Evolutionary conservation across 2,797 vertebrate species (phyloP), one percentile per base, ranked within the genome.

Genomic region (Avahi laniger): DNA sequence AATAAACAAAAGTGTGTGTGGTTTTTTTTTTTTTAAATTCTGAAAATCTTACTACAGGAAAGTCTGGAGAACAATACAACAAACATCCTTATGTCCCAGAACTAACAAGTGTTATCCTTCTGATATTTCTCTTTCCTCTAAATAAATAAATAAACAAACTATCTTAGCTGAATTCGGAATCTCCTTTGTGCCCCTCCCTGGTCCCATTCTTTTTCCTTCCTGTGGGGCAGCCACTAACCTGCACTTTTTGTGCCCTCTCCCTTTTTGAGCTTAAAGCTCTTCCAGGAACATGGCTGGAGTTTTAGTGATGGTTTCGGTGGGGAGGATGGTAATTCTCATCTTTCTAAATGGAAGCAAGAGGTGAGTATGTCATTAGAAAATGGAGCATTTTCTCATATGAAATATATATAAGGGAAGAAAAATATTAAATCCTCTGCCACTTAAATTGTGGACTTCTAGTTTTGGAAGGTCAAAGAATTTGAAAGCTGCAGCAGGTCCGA

Each of bases 361-460:
- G 24, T 59, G 50, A 93, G 26, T 82, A 7, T 83, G 43, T 83
- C 50, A n/a, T 89, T 89, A 95, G 78, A 72, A 76, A 82, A 83
- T 8, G 22, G 24, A 46, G 2, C 30, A 52, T 54, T 95, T 94
- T 84, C 59, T 91, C 26, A 20, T 35, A 61, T 17, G 35, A 7
- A 65, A 26, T 85, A 76, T 88, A 81, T 78, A 24, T 92, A 78
- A 84, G 61, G 65, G 11, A 69, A 75, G 11, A 33, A 41, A 61
- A 84, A 59, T 33, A 38, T 13, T 30, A 84, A 54, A 50, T 50
- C 43, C 41, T 76, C 35, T 85, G 93, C 26, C 43, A 17, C 46
- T 91, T 72, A 30, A 54, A 9, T 28, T 57, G 30, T 46, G 41
- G 35, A 28, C 38, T 81, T 88, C 65, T 78, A 0, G 10, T 61